phyloP scores from a whole-genome alignment of 2,888 invertebrate genomes.

The Drosophila maculinotata region DNA sequence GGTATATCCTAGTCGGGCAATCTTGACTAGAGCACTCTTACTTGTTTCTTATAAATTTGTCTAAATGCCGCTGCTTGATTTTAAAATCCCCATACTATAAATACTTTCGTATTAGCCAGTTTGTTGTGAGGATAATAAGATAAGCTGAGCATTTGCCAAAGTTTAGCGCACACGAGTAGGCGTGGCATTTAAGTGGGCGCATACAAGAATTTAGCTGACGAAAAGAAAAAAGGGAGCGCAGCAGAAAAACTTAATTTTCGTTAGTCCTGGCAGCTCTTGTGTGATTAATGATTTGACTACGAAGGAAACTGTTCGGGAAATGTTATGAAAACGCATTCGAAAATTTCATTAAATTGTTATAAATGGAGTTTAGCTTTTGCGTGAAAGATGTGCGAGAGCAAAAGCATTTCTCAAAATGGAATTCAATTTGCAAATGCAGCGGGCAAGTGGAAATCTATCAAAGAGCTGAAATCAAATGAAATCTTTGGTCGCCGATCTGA shows the following conservation, averaged over 20 bases:
- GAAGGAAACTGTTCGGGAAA: conserved; percentile 9
- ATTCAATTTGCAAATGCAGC: conserved; percentile 80
- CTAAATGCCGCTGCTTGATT: no score
- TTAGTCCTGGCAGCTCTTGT: conserved; percentile 61
- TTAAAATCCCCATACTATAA: not conserved
- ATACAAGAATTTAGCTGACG: not conserved
- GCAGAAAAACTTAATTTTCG: conserved; percentile 73
- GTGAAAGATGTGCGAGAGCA: conserved; percentile 20
- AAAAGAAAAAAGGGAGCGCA: conserved; percentile 23
- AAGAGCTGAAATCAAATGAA: conserved; percentile 67
- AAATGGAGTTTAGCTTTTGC: conserved; percentile 70
- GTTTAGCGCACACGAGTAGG: conserved; percentile 6
- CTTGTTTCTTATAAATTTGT: no score
- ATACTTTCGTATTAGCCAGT: not conserved
- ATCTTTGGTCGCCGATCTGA: conserved; percentile 73
- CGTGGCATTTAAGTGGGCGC: conserved; percentile 9
- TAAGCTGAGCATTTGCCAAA: conserved; percentile 6
- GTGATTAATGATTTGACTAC: conserved; percentile 66
- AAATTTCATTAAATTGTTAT: conserved; percentile 81
- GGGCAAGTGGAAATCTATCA: conserved; percentile 69
- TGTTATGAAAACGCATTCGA: conserved; percentile 78
- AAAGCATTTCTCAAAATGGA: conserved; percentile 61
- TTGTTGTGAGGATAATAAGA: conserved; percentile 5
- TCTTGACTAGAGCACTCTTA: no score
- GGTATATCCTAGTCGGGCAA: no score